Percentiles rank a stretch among this genome's conserved stretches.
These are phyloP conservation scores for Clinocottus analis DNA, from an alignment of 2,113 vertebrate species.

Conservation along the genomic window DNA sequence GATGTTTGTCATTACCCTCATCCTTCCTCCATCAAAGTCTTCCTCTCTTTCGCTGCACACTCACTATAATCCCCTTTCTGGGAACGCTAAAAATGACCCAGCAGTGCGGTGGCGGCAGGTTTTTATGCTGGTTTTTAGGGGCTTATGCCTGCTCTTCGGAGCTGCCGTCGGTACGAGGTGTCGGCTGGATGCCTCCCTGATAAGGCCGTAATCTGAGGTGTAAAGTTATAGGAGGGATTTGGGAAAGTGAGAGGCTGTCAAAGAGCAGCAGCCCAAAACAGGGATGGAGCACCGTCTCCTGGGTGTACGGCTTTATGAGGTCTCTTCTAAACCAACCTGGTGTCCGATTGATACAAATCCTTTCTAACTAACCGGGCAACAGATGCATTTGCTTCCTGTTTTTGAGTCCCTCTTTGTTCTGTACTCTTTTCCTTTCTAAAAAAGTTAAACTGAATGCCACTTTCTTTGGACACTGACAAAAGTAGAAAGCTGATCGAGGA, in stretches of 20 bases:
- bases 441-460: background rate
- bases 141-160: constrained; percentile 67
- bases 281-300: constrained; percentile 14
- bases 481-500: constrained; percentile 31
- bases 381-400: background rate
- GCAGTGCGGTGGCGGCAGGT: constrained; percentile 47
- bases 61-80: constrained; percentile 73
- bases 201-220: constrained; percentile 77
- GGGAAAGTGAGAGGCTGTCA: constrained; percentile 71
- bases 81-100: constrained; percentile 74
- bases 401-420: background rate
- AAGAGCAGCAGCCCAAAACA: constrained; percentile 33
- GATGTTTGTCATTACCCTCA: constrained; percentile 25
- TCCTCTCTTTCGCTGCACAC: constrained; percentile 62
- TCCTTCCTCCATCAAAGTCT: constrained; percentile 35
- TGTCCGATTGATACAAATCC: background rate
- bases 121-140: constrained; percentile 64
- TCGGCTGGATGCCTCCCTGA: constrained; percentile 59
- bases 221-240: constrained; percentile 77
- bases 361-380: background rate
- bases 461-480: background rate
- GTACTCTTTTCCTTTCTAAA: constrained; percentile 2
- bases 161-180: constrained; percentile 73
- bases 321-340: background rate
- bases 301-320: background rate